Evolutionary conservation across 2,888 invertebrate genomes (phyloP).

Genomic region (Tetheella fluctuosa): DNA sequence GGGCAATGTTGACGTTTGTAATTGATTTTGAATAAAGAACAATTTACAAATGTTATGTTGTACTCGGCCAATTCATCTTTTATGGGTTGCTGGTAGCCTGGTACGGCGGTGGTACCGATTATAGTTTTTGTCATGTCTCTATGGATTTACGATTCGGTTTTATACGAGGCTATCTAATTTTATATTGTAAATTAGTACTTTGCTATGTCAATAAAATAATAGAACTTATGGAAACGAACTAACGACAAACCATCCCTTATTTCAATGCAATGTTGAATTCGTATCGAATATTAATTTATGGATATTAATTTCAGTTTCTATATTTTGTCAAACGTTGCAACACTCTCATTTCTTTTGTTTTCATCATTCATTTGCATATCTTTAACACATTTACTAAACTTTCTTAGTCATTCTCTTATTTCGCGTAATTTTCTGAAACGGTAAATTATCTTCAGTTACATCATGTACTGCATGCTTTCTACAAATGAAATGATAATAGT

Average conservation of each 20-base stretch:
- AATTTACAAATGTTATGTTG: neutral
- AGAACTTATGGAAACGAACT: neutral
- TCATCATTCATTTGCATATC: constrained; percentile 9
- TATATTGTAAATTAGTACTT: neutral
- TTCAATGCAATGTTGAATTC: too few relatives aligned
- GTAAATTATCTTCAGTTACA: constrained; percentile 6
- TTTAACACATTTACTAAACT: constrained; percentile 12
- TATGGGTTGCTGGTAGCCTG: neutral
- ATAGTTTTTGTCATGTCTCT: neutral
- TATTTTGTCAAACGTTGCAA: neutral
- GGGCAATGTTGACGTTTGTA: neutral
- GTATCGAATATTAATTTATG: neutral
- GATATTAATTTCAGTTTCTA: neutral
- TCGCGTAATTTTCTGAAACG: neutral
- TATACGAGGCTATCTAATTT: neutral
- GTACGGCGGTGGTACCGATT: neutral
- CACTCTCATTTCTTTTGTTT: constrained; percentile 8
- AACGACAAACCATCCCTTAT: too few relatives aligned
- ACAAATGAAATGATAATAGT: constrained; percentile 12
- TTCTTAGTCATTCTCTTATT: constrained; percentile 8
- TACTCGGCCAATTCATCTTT: neutral
- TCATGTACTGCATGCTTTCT: constrained; percentile 8
- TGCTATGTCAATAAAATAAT: neutral
- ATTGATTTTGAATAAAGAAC: neutral
- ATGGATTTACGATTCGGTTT: neutral